Evolutionary conservation across 2,888 invertebrate species (phyloP).

Genomic region (Griposia aprilina): DNA sequence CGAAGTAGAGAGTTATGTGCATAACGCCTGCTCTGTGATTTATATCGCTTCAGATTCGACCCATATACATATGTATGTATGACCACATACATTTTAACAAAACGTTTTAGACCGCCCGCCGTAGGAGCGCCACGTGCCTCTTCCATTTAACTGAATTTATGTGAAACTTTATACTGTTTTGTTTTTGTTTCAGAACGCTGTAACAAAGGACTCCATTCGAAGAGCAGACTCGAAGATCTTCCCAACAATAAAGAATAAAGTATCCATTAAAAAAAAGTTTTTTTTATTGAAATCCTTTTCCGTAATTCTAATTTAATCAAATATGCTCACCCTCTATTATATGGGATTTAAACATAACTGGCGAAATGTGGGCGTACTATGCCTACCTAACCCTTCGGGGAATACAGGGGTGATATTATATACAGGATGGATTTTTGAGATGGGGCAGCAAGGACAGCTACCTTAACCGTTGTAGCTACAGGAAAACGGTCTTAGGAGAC

Average conservation of each 20-base stretch:
- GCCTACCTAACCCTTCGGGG: no score
- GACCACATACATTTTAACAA: conserved; percentile 80
- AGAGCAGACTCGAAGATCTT: conserved; percentile 5
- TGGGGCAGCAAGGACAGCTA: no score
- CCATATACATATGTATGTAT: conserved; percentile 78
- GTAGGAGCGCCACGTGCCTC: conserved; percentile 67
- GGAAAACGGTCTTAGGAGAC: no score
- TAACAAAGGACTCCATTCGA: conserved; percentile 10
- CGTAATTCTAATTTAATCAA: background rate
- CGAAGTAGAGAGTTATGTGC: conserved; percentile 85
- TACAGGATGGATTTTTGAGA: no score
- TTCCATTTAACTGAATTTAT: conserved; percentile 73
- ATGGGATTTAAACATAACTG: background rate
- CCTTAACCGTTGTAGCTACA: no score
- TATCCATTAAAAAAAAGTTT: background rate
- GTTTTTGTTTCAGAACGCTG: conserved; percentile 70
- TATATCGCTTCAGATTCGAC: conserved; percentile 82
- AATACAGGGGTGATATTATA: no score
- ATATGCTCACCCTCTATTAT: background rate
- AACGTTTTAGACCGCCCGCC: conserved; percentile 73
- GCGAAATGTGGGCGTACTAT: background rate
- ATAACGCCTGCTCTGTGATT: conserved; percentile 86
- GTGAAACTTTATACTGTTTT: conserved; percentile 70
- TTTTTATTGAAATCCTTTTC: background rate
- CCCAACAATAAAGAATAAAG: conserved; percentile 5